A percentile compares a stretch with the other conserved stretches of the same genome.
Conservation (phyloP, 2,797 vertebrate genomes). For the Lemur catta region DNA sequence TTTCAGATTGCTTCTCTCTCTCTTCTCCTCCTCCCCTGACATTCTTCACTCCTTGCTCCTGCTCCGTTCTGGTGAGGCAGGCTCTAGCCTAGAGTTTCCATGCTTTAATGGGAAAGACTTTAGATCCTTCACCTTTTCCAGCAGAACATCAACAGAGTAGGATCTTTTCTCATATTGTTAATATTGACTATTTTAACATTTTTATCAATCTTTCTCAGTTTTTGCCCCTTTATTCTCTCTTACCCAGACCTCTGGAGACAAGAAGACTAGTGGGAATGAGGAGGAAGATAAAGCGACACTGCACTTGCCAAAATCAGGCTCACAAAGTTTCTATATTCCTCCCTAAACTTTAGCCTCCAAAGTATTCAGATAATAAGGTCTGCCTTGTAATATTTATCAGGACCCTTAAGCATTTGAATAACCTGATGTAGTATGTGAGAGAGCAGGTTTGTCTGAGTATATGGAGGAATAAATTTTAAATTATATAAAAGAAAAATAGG, state of each 20-base stretch:
- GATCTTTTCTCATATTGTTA: not conserved
- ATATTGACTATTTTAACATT: not conserved
- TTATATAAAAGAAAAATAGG: not conserved
- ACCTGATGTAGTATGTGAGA: not conserved
- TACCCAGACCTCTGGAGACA: not conserved
- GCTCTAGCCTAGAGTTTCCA: not conserved
- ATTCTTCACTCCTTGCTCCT: not conserved
- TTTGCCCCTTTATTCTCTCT: not conserved
- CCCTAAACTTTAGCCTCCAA: not conserved
- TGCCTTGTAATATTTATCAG: not conserved
- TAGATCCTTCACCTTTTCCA: not conserved
- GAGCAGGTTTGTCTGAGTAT: not conserved
- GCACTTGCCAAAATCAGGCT: not conserved
- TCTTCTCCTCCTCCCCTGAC: not conserved
- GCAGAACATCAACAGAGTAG: not conserved
- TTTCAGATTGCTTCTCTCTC: not conserved
- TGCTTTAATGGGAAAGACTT: not conserved
- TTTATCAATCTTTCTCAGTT: not conserved
- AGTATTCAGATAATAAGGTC: not conserved
- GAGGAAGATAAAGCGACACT: not conserved
- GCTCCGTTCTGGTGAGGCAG: not conserved
- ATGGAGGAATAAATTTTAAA: not conserved
- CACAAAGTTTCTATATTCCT: not conserved
- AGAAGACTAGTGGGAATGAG: not conserved
- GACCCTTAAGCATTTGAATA: not conserved